Evolutionary conservation across 2,888 invertebrate genomes (phyloP).

Genomic region (Stenichneumon culpator): DNA sequence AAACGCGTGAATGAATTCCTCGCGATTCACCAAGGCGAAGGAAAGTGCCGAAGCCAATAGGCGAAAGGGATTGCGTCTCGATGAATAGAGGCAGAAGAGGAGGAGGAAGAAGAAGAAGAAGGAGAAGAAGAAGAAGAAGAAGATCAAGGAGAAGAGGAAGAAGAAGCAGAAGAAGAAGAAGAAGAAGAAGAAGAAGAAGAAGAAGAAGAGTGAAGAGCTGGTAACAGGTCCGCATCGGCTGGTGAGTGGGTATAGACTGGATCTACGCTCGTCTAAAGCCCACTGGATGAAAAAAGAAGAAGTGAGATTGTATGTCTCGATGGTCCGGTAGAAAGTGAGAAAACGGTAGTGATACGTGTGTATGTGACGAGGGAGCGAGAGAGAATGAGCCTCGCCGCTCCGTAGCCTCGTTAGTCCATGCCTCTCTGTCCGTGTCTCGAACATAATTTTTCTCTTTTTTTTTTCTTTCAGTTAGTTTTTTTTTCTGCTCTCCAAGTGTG

Average conservation of each 20-base stretch:
- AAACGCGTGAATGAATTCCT: conserved; percentile 11
- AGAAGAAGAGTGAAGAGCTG: not conserved
- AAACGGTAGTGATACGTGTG: conserved; percentile 12
- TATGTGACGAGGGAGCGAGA: conserved; percentile 15
- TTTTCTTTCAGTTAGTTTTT: not conserved
- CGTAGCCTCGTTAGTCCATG: conserved; percentile 58
- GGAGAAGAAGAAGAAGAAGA: conserved; percentile 4
- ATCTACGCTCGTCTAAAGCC: conserved; percentile 1
- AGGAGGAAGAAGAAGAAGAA: not conserved
- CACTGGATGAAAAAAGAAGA: conserved; percentile 1
- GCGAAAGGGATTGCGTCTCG: conserved; percentile 7
- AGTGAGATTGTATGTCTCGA: not conserved
- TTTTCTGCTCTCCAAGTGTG: conserved; percentile 42
- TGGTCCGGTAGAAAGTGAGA: conserved; percentile 18
- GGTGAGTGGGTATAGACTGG: conserved; percentile 1
- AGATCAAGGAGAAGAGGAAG: not conserved
- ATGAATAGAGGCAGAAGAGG: not conserved
- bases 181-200: conserved; percentile 11
- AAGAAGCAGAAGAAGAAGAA: not conserved
- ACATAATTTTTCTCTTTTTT: conserved; percentile 2
- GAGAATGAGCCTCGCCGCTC: conserved; percentile 45
- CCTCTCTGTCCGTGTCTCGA: conserved; percentile 19
- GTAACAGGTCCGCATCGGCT: conserved; percentile 5
- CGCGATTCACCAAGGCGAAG: not conserved
- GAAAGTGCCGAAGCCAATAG: conserved; percentile 1